These are phyloP conservation scores for Ictalurus punctatus DNA, from an alignment of 2,113 vertebrate species.

Conservation along the genomic window DNA sequence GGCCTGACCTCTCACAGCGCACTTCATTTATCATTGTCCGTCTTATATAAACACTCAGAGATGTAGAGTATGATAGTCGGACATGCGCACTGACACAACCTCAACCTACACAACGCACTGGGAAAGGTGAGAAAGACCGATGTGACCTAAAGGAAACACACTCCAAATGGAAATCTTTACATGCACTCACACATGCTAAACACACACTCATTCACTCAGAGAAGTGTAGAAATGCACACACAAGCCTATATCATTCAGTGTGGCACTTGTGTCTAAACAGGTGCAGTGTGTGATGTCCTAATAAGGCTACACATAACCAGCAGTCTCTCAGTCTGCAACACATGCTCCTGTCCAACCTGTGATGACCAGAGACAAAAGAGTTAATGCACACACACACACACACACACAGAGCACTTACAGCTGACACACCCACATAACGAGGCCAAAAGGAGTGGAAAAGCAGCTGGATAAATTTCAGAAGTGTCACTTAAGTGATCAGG, in stretches of 20 bases:
- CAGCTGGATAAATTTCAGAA: constrained; percentile 58
- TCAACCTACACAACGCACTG: constrained; percentile 12
- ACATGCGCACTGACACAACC: not conserved
- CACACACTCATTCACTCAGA: constrained; percentile 29
- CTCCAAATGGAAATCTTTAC: constrained; percentile 18
- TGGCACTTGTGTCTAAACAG: constrained; percentile 38
- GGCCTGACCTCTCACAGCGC: constrained; percentile 6
- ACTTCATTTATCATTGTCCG: constrained; percentile 40
- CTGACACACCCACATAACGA: constrained; percentile 29
- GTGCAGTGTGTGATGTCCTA: constrained; percentile 46
- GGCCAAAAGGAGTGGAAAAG: constrained; percentile 37
- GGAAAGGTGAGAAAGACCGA: constrained; percentile 2
- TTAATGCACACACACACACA: constrained; percentile 38
- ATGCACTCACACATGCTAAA: constrained; percentile 6
- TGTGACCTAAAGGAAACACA: not conserved
- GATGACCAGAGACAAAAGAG: constrained; percentile 33
- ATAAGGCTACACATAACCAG: constrained; percentile 43
- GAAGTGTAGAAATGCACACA: constrained; percentile 39
- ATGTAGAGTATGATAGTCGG: not conserved
- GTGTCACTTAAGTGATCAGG: constrained; percentile 46
- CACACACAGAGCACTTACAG: constrained; percentile 31
- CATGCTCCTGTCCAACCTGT: constrained; percentile 45
- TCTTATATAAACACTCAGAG: constrained; percentile 26
- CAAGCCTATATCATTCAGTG: constrained; percentile 21
- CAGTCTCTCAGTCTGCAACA: constrained; percentile 28